Evolutionary conservation across 2,113 vertebrate species (phyloP).

Genomic region (Callorhinus ursinus): DNA sequence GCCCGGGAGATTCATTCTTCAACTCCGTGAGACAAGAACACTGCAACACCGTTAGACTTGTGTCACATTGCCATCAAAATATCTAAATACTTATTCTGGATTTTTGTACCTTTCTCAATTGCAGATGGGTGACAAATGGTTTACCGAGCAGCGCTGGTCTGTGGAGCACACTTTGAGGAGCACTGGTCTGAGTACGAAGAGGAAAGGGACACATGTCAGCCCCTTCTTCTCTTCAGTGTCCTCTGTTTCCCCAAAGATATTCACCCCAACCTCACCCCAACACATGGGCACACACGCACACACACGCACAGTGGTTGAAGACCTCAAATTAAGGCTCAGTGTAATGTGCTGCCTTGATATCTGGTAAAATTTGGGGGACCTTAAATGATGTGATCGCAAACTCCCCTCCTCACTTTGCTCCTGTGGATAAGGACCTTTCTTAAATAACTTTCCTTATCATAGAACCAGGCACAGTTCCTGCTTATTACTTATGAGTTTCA

Average conservation of each 20-base stretch:
- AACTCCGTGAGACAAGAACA: not conserved
- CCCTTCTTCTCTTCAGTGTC: not conserved
- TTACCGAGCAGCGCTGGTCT: not conserved
- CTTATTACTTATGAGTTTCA: not conserved
- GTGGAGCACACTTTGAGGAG: not conserved
- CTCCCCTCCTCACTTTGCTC: not conserved
- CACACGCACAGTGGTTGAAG: not conserved
- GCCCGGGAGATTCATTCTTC: not conserved
- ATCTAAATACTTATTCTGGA: not conserved
- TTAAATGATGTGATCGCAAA: not conserved
- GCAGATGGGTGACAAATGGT: not conserved
- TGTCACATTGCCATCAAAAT: not conserved
- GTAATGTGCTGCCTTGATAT: not conserved
- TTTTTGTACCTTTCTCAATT: not conserved
- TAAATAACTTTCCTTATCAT: not conserved
- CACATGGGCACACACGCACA: not conserved
- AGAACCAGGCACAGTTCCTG: not conserved
- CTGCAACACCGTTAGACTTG: not conserved
- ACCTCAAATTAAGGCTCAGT: not conserved
- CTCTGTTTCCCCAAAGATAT: not conserved
- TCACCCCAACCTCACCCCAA: not conserved
- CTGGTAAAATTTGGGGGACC: not conserved
- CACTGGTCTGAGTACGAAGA: not conserved
- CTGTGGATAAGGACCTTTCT: not conserved
- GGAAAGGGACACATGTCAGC: accelerated